Evolutionary conservation across 2,797 vertebrate genomes (phyloP).

Genomic region (Loris lydekkerianus): DNA sequence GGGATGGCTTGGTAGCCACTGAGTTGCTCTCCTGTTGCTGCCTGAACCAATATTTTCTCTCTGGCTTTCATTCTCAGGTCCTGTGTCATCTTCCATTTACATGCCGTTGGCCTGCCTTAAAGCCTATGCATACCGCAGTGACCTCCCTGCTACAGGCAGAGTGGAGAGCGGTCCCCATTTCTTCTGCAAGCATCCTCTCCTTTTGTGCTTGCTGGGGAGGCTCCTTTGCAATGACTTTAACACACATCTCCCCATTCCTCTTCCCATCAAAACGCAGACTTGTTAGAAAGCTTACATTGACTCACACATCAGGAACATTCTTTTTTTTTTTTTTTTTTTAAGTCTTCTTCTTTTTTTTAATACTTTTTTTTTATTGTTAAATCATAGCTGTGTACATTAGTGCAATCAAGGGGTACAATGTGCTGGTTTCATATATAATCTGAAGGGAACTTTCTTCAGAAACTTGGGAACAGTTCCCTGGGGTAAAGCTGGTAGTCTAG

Average conservation of each 20-base stretch:
- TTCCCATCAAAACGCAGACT: neutral
- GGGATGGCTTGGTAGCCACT: neutral
- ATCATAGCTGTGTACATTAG: too few species aligned
- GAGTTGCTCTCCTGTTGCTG: neutral
- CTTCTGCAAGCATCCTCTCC: neutral
- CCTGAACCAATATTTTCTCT: neutral
- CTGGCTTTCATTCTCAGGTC: neutral
- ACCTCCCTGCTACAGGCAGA: neutral
- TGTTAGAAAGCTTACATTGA: neutral
- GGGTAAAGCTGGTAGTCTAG: neutral
- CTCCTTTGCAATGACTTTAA: conserved; percentile 21
- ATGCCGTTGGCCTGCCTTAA: neutral
- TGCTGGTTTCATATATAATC: too few species aligned
- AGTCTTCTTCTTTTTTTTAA: too few species aligned
- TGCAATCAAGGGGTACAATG: too few species aligned
- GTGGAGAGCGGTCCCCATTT: neutral
- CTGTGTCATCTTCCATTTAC: neutral
- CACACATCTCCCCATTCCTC: neutral
- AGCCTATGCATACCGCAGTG: neutral
- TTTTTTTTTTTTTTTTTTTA: neutral
- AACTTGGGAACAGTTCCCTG: neutral
- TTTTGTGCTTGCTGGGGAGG: neutral
- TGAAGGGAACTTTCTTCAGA: neutral
- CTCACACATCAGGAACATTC: neutral
- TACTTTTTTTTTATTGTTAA: too few species aligned